phyloP scores from a whole-genome alignment of 1,140 invertebrate genomes.

The Drosophila albomicans region DNA sequence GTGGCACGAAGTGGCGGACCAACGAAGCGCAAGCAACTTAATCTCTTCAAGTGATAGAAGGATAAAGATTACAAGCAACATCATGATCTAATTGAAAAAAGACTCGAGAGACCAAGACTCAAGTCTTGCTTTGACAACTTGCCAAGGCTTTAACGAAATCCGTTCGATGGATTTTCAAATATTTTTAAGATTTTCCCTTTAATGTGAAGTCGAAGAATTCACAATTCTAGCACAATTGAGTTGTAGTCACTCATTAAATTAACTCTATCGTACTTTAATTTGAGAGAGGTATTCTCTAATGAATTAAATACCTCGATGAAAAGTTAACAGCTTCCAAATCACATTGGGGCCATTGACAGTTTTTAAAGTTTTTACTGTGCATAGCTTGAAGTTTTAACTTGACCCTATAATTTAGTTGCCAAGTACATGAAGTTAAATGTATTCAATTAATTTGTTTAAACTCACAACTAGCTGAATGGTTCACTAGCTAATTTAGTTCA shows the following conservation, averaged over 20 bases:
- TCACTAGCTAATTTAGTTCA: slow-evolving; percentile 66
- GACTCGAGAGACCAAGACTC: slow-evolving; percentile 46
- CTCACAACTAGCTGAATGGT: slow-evolving; percentile 6
- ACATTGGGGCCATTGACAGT: neutral
- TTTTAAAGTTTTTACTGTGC: slow-evolving; percentile 8
- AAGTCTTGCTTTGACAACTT: slow-evolving; percentile 18
- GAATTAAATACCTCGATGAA: slow-evolving; percentile 16
- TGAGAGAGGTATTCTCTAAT: neutral
- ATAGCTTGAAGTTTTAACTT: neutral
- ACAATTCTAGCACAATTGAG: neutral
- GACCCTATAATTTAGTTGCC: neutral
- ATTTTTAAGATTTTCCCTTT: slow-evolving; percentile 1
- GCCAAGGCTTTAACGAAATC: slow-evolving; percentile 26
- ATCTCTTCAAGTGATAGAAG: slow-evolving; percentile 56
- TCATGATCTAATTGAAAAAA: slow-evolving; percentile 39
- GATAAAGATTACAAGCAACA: neutral
- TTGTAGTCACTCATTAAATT: neutral
- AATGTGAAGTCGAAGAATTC: slow-evolving; percentile 2
- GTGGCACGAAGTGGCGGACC: slow-evolving; percentile 46
- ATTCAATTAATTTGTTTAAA: slow-evolving; percentile 27
- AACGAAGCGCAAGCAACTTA: slow-evolving; percentile 61
- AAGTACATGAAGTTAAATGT: slow-evolving; percentile 10
- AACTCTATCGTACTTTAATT: neutral
- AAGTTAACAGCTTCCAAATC: slow-evolving; percentile 25
- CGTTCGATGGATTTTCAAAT: slow-evolving; percentile 1